Evolutionary conservation across 2,797 vertebrate genomes (phyloP).

Genomic region (Myotis vivesi): DNA sequence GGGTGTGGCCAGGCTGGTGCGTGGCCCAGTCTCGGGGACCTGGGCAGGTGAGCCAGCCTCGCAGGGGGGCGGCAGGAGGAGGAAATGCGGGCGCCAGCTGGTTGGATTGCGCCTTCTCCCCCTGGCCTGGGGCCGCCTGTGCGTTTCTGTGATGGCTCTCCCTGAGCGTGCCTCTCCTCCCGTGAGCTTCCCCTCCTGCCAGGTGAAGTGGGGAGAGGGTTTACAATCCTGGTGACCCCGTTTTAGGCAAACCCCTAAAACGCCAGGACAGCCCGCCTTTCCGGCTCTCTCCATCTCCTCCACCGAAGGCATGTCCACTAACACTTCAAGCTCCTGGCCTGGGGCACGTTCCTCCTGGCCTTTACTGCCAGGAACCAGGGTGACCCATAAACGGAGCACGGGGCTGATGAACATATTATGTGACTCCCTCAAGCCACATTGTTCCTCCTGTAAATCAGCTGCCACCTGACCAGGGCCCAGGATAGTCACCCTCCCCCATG

Average conservation of each 20-base stretch:
- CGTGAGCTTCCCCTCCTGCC: neutral
- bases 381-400: neutral
- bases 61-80: neutral
- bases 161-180: neutral
- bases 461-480: neutral
- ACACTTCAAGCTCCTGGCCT: too few species aligned
- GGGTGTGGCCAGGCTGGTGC: neutral
- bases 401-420: accelerated
- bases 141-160: neutral
- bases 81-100: accelerated
- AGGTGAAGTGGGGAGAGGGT: neutral
- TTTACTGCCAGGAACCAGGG: neutral
- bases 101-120: neutral
- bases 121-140: neutral
- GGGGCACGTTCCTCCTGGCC: neutral
- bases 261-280: neutral
- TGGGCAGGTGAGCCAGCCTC: neutral
- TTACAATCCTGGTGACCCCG: neutral
- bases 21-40: accelerated
- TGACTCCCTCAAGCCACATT: neutral
- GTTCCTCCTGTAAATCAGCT: neutral
- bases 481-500: neutral
- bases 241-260: too few species aligned
- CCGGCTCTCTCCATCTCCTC: neutral
- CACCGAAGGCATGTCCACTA: neutral